These are phyloP conservation scores for Crotalus helleri DNA, from an alignment of 2,113 vertebrate genomes.

Conservation along the genomic window DNA sequence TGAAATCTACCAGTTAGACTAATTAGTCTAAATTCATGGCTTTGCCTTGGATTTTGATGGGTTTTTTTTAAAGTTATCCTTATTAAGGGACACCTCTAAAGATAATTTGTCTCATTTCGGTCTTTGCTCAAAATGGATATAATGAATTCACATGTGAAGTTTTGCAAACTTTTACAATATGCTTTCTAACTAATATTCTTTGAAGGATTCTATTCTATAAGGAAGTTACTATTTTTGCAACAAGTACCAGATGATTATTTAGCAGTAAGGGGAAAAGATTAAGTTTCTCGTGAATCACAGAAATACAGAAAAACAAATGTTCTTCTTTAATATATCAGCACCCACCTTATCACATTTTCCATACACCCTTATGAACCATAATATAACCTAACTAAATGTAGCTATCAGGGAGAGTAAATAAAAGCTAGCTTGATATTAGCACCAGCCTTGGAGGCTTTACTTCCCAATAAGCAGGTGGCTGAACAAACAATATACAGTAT, in stretches of 20 bases:
- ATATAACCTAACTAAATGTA: neutral
- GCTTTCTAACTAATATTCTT: neutral
- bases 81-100: slow-evolving; percentile 12
- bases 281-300: neutral
- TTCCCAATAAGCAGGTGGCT: neutral
- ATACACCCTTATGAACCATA: neutral
- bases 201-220: neutral
- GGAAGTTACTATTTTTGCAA: neutral
- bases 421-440: neutral
- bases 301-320: neutral
- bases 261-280: neutral
- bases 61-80: neutral
- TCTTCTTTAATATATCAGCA: neutral
- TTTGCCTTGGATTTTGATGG: neutral
- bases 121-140: neutral
- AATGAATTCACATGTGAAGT: slow-evolving; percentile 16
- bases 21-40: neutral
- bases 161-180: neutral
- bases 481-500: neutral
- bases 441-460: neutral
- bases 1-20: neutral
- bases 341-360: neutral
- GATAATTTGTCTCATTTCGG: slow-evolving; percentile 14
- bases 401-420: slow-evolving; percentile 4
- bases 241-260: neutral